Evolutionary conservation across 2,797 vertebrate species (phyloP).

Genomic region (Pseudomugil tenellus): DNA sequence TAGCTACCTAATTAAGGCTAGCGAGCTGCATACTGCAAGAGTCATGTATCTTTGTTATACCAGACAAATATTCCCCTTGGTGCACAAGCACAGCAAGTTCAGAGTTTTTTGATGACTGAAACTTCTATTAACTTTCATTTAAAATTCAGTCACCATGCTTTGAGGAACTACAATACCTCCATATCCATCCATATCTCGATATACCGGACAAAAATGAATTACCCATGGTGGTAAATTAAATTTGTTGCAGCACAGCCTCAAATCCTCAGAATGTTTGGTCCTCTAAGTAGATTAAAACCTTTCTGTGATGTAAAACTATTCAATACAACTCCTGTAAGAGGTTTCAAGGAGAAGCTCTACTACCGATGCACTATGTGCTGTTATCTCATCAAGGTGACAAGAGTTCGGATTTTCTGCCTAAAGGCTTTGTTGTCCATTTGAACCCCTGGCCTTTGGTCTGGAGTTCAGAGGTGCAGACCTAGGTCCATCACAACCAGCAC

Average conservation of each 20-base stretch:
- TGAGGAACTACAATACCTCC: slow-evolving; percentile 55
- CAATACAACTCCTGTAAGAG: slow-evolving; percentile 42
- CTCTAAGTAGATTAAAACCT: slow-evolving; percentile 68
- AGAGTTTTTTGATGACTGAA: slow-evolving; percentile 69
- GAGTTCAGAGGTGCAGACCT: slow-evolving; percentile 67
- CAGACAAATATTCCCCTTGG: slow-evolving; percentile 66
- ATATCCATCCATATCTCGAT: slow-evolving; percentile 62
- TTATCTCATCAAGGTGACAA: slow-evolving; percentile 58
- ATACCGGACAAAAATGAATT: slow-evolving; percentile 68
- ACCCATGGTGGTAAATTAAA: slow-evolving; percentile 64
- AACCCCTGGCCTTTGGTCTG: slow-evolving; percentile 75
- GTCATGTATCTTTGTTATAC: slow-evolving; percentile 75
- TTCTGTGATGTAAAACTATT: slow-evolving; percentile 65
- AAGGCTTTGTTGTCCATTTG: slow-evolving; percentile 71
- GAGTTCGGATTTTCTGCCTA: slow-evolving; percentile 59
- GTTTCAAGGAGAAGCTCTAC: slow-evolving; percentile 47
- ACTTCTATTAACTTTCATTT: slow-evolving; percentile 77
- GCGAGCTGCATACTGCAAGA: slow-evolving; percentile 64
- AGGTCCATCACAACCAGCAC: slow-evolving; percentile 36
- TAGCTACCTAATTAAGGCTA: slow-evolving; percentile 73
- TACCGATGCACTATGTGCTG: slow-evolving; percentile 54
- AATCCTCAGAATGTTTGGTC: slow-evolving; percentile 63
- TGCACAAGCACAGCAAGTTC: slow-evolving; percentile 63
- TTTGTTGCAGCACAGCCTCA: slow-evolving; percentile 66
- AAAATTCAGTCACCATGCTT: slow-evolving; percentile 57